Evolutionary conservation across 2,888 invertebrate genomes (phyloP).

Genomic region (Monochamus alternatus): DNA sequence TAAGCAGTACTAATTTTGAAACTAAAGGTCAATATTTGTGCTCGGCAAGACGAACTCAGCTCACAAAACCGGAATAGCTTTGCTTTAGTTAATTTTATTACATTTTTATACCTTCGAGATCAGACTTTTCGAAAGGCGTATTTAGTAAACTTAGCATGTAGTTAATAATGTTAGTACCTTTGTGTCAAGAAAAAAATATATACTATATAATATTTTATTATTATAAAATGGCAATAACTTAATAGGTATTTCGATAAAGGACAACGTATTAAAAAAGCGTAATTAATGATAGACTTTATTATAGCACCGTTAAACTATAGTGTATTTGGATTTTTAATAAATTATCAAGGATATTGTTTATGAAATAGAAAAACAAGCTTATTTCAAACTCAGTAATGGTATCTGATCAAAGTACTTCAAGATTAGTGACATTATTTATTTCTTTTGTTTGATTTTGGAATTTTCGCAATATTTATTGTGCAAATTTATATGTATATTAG

Average conservation of each 20-base stretch:
- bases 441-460: not conserved
- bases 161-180: not conserved
- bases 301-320: not conserved
- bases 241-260: not conserved
- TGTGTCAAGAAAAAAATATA: constrained; percentile 1
- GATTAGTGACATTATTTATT: not conserved
- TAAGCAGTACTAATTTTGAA: constrained; percentile 12
- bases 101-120: not conserved
- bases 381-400: not conserved
- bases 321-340: constrained; percentile 8
- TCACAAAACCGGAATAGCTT: constrained; percentile 11
- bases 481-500: too few relatives aligned
- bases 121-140: not conserved
- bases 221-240: not conserved
- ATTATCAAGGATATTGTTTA: not conserved
- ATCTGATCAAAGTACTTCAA: not conserved
- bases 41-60: not conserved
- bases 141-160: not conserved
- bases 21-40: constrained; percentile 23
- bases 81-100: constrained; percentile 5
- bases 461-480: not conserved
- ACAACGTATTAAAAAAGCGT: not conserved
- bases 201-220: not conserved
- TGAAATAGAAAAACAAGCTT: not conserved
- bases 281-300: not conserved